These are phyloP conservation scores for Pelodytes ibericus DNA, from an alignment of 2,797 vertebrate genomes.

Conservation along the genomic window DNA sequence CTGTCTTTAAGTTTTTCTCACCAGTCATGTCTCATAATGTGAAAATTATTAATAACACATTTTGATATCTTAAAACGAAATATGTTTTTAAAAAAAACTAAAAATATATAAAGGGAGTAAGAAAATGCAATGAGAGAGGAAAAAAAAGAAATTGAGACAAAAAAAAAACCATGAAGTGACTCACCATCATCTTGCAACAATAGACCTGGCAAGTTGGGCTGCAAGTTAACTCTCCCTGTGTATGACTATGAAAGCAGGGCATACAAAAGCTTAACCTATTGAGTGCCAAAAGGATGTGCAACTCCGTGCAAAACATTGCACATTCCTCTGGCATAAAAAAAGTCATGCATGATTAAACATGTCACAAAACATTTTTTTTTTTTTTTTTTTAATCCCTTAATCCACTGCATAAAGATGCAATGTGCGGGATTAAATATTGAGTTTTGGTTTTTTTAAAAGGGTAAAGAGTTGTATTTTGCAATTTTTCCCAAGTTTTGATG, in stretches of 20 bases:
- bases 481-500: not conserved
- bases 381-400: too few relatives aligned
- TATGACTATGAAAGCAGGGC: not conserved
- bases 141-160: not conserved
- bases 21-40: not conserved
- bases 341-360: not conserved
- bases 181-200: constrained; percentile 68
- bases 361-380: too few relatives aligned
- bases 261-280: not conserved
- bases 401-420: not conserved
- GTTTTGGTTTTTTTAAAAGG: not conserved
- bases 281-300: not conserved
- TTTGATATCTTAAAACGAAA: not conserved
- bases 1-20: constrained; percentile 24
- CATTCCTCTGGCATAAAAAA: not conserved
- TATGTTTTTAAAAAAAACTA: not conserved
- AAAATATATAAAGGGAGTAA: not conserved
- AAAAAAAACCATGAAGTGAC: constrained; percentile 53
- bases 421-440: too few relatives aligned
- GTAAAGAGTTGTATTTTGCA: not conserved
- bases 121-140: not conserved
- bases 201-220: constrained; percentile 65
- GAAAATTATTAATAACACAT: not conserved
- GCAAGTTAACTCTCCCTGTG: constrained; percentile 35
- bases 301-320: not conserved